Conservation (phyloP, 2,113 vertebrate species). For the Lampris megalopsis region DNA sequence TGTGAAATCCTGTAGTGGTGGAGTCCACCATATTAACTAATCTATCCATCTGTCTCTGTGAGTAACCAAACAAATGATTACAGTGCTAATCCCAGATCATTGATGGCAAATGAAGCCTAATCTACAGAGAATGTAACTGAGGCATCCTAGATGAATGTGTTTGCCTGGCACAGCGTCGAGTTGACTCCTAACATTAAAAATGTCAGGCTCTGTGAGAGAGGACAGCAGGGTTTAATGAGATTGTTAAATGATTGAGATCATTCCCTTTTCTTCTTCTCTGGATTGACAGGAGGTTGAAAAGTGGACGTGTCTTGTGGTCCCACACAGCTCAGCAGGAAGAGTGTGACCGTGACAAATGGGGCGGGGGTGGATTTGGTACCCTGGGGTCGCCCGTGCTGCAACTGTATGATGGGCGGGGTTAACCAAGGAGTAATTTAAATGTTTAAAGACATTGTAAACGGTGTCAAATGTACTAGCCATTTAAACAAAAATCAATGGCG, state of each 20-base stretch:
- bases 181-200: constrained; percentile 35
- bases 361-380: no score
- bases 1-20: constrained; percentile 36
- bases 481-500: no score
- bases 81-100: constrained; percentile 41
- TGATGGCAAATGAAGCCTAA: constrained; percentile 46
- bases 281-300: background rate
- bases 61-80: constrained; percentile 54
- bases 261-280: background rate
- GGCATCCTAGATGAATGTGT: constrained; percentile 35
- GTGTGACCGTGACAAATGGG: background rate
- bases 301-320: background rate
- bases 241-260: constrained; percentile 53
- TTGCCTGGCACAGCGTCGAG: constrained; percentile 27
- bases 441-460: no score
- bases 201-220: constrained; percentile 33
- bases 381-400: background rate
- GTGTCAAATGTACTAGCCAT: no score
- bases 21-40: constrained; percentile 47
- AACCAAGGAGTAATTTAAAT: no score
- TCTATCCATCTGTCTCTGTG: constrained; percentile 50
- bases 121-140: constrained; percentile 39
- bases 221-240: constrained; percentile 39
- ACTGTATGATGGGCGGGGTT: background rate
- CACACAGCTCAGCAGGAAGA: no score